Base-by-base conservation (phyloP, 2,797 vertebrate genomes). In the Basileuterus tristriatus region DNA sequence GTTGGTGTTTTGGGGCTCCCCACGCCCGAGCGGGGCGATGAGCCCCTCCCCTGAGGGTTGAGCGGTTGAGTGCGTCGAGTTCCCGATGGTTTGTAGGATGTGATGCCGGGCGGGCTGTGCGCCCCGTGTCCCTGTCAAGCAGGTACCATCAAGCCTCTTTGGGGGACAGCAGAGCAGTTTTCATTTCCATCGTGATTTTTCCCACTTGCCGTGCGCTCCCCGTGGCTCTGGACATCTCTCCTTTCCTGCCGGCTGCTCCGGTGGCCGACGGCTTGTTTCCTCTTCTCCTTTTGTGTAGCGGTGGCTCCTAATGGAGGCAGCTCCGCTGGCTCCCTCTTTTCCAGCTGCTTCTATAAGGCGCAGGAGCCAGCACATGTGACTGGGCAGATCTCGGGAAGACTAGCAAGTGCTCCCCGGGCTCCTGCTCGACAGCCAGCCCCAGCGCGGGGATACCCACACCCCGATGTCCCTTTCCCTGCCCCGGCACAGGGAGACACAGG, bases 291-390 rank as follows among this genome's bases (percentile, higher is more conserved):
- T 94, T 93, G 90, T 96, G 93, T 95, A 23, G 92, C 85, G 58
- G 72, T 90, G 27, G 94, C 93, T 94, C 84, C 92, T 94, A 94
- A 94, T 94, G 91, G 93, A 96, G 96, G 95, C 91, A 50, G 89
- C 85, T 94, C 79, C 27, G 53, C 81, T 59, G 93, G 88, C 94
- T 97, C 89, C 87, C 91, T 87, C 87, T 91, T 94, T 96, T 96
- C 96, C 93, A 95, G 93, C 94, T 95, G 92, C 90, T 96, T 96
- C 93, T 92, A 82, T 91, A 29, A 89, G 96, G 93, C 89, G 63
- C 93, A 71, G 90, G 89, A 93, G 85, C 91, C 85, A 87, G 92
- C 81, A n/a, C 88, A 93, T 96, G 95, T 94, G 94, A 95, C 93
- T 78, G 93, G 85, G 87, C 76, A 94, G 75, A 94, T 87, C 84